Base-by-base conservation (phyloP, 2,888 invertebrate species). In the Drosophila anomalata region DNA sequence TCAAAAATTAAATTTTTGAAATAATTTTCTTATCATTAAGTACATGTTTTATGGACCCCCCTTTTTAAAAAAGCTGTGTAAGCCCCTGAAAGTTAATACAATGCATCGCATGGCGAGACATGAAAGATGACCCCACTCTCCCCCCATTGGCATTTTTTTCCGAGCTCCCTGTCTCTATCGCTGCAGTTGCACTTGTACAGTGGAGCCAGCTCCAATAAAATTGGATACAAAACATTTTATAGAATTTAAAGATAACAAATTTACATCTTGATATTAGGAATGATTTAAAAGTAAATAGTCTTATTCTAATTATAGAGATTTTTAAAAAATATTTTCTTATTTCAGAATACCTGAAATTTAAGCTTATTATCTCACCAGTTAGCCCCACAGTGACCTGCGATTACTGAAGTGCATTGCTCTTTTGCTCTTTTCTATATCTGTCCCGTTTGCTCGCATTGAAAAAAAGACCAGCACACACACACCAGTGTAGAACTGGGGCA, bases 391-490 rank as follows among this genome's bases (percentile, higher is more conserved):
- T 42, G 14, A 12, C 36, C 36, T n/a, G 33, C 12, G 33, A 33
- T 12, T 33, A n/a, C 36, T 36, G 7, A 36, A 74, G 51, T 81
- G 81, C 88, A 81, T 60, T 81, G 57, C 57, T 56, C 17, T 47
- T 61, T 65, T 73, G 58, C 53, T 61, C 60, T 59, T 53, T 48
- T 59, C 48, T 59, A 51, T 63, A 57, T 63, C 46, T 51, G 60
- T 9, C 47, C 42, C 51, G 51, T 56, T 61, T 53, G 36, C 56
- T 54, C 50, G 24, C 50, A 51, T 60, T 36, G 44, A 48, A 52
- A 68, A 50, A 57, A 53, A 51, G 46, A 57, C 44, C 20, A 44
- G 52, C 56, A 59, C 51, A 36, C 67, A 59, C 41, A 59, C 41
- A 57, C 22, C 39, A 11, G 14, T 22, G 24, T 41, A 42, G 24